Base-by-base conservation (phyloP, 2,797 vertebrate genomes). In the Trichosurus vulpecula region DNA sequence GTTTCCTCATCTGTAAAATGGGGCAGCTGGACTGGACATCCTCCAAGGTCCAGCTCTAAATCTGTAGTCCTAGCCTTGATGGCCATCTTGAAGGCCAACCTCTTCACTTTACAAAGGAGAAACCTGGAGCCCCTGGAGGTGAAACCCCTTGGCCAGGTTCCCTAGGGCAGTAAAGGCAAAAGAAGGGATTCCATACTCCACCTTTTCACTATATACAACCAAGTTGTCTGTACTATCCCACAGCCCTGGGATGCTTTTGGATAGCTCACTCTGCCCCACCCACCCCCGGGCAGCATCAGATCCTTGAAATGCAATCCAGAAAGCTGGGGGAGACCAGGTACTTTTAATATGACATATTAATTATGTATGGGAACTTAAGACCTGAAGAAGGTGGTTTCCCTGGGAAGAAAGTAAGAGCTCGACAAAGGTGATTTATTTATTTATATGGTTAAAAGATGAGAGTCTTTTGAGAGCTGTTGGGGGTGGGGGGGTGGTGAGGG, bases 321-420 rank as follows among this genome's bases (percentile, higher is more conserved):
- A 58, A 97, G 95, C 95, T 52, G 93, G 93, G 90, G 94, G 66
- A 94, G 93, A 92, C 81, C n/a, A 95, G 96, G 92, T 95, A 96
- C 95, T 98, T 96, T 92, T 94, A 97, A 91, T 74, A 74, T 25
- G 66, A 81, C 66, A 41, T 97, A 96, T 97, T 96, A 98, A 97
- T 98, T 95, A 97, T 97, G 94, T 92, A 97, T 92, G 92, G 97
- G 94, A 97, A 97, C 94, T 95, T 61, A 96, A 93, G 95, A 96
- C 96, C 96, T 97, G 95, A 96, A 95, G 96, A 97, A 95, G 96
- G 97, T 97, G 97, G 95, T 97, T 97, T 97, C 96, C 96, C 92
- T 74, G 96, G 96, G 19, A 66, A 66, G 93, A 97, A 98, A 98
- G 97, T 92, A 96, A 95, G 90, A 4, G 13, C 91, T 93, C 87